A percentile compares a stretch with the other conserved stretches of the same genome.
Evolutionary conservation across 2,888 invertebrate species (phyloP).

Genomic region (Adelphocoris suturalis): DNA sequence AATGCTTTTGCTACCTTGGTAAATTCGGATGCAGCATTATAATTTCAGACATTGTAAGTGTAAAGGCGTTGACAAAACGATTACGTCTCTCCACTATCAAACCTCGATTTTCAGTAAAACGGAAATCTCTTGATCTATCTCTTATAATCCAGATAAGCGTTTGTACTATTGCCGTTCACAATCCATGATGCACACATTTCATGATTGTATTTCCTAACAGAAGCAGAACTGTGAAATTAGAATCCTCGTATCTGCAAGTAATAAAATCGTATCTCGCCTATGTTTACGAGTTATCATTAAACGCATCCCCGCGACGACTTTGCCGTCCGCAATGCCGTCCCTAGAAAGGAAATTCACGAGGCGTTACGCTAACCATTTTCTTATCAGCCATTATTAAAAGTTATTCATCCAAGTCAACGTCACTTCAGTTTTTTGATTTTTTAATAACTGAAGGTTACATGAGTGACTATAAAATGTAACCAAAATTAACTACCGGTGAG

Average conservation of each 20-base stretch:
- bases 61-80: too few species aligned
- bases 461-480: too few species aligned
- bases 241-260: background rate
- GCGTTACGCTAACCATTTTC: background rate
- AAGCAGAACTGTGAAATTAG: slow-evolving; percentile 33
- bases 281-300: background rate
- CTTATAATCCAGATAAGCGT: too few species aligned
- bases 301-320: background rate
- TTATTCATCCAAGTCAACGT: background rate
- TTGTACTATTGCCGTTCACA: background rate
- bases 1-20: too few species aligned
- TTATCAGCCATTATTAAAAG: background rate
- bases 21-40: too few species aligned
- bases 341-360: background rate
- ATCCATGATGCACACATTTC: background rate
- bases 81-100: too few species aligned
- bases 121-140: too few species aligned
- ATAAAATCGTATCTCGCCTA: background rate
- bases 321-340: background rate
- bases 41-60: too few species aligned
- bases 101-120: too few species aligned
- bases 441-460: background rate
- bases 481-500: too few species aligned
- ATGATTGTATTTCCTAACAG: slow-evolving; percentile 1
- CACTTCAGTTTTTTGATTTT: background rate